Evolutionary conservation across 2,797 vertebrate species (phyloP).

Genomic region (Gadopsis marmoratus): DNA sequence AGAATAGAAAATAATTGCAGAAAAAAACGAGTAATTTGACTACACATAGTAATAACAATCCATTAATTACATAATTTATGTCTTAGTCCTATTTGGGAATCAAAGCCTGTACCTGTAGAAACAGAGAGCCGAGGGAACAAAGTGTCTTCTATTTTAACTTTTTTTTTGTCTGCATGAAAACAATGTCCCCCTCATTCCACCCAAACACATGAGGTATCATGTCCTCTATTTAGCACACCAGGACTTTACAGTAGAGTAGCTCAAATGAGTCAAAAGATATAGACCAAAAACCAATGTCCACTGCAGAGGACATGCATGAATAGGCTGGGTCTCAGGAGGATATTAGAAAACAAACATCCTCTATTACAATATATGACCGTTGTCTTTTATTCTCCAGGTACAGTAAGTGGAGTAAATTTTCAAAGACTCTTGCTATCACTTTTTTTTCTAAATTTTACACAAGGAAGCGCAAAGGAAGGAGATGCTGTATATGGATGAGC

Average conservation of each 20-base stretch:
- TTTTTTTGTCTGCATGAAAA: no score
- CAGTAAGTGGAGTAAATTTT: constrained; percentile 40
- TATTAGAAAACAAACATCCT: constrained; percentile 7
- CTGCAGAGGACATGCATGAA: no score
- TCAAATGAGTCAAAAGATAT: no score
- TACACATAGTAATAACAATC: neutral
- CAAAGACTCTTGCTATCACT: constrained; percentile 39
- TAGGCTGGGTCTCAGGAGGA: no score
- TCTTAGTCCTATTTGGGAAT: neutral
- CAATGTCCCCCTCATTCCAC: no score
- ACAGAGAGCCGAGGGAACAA: neutral
- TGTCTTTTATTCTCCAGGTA: constrained; percentile 47
- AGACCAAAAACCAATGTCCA: no score
- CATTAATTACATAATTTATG: neutral
- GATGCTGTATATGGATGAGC: constrained; percentile 30
- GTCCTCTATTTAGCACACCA: no score
- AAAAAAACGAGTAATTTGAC: neutral
- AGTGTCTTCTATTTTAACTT: no score
- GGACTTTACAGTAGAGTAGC: no score
- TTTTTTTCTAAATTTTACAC: constrained; percentile 38
- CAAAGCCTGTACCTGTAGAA: neutral
- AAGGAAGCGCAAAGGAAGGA: constrained; percentile 41
- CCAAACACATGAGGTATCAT: no score
- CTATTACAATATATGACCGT: constrained; percentile 13
- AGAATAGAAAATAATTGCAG: neutral